phyloP scores from a whole-genome alignment of 1,140 invertebrate species.

The Stenopsyche tienmushanensis region DNA sequence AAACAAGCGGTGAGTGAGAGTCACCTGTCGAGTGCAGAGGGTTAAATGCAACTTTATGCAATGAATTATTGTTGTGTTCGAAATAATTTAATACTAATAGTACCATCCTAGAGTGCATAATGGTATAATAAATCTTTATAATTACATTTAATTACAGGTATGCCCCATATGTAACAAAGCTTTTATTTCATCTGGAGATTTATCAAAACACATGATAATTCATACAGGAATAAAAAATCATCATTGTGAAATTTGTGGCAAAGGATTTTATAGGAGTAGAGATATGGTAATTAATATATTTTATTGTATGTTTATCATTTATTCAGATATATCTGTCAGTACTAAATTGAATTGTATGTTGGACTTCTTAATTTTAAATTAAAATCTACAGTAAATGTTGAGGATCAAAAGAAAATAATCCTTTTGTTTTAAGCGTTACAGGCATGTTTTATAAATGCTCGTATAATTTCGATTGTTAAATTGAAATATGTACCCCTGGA shows the following conservation, averaged over 20 bases:
- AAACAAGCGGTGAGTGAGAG: conserved; percentile 60
- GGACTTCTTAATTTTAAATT: neutral
- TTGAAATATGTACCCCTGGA: neutral
- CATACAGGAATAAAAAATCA: conserved; percentile 75
- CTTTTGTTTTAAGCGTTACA: neutral
- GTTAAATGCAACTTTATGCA: neutral
- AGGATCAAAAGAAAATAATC: neutral
- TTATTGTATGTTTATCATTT: neutral
- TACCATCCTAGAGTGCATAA: too few relatives aligned
- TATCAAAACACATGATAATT: conserved; percentile 70
- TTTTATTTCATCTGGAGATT: conserved; percentile 65
- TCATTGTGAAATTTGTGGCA: conserved; percentile 72
- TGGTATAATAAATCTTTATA: conserved; percentile 7
- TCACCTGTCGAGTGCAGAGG: conserved; percentile 49
- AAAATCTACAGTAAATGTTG: neutral
- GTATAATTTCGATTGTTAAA: neutral
- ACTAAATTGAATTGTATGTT: neutral
- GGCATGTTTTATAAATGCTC: neutral
- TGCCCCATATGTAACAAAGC: conserved; percentile 70
- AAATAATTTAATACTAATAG: conserved; percentile 4
- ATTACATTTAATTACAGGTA: conserved; percentile 50
- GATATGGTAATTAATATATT: conserved; percentile 52
- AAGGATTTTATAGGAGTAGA: conserved; percentile 67
- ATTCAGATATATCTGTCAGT: neutral
- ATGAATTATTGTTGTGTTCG: conserved; percentile 14